Percentiles rank a stretch among this genome's conserved stretches.
phyloP scores from a whole-genome alignment of 2,113 vertebrate species.

The Carassius auratus region DNA sequence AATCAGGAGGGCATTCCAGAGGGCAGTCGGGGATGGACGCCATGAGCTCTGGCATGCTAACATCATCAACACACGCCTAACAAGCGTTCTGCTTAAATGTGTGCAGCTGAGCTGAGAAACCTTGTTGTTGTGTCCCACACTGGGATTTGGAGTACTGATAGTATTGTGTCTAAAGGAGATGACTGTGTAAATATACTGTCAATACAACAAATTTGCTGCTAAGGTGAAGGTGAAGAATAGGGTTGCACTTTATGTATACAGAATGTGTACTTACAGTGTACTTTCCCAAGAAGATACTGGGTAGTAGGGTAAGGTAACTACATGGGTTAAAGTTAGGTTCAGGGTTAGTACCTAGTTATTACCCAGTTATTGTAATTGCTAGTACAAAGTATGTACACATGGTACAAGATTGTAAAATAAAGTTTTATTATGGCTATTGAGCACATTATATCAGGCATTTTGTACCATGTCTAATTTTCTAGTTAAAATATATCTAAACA shows the following conservation, averaged over 20 bases:
- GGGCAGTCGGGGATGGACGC: constrained; percentile 45
- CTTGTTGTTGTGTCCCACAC: neutral
- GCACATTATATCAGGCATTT: neutral
- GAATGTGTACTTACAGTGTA: no score
- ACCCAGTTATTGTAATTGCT: neutral
- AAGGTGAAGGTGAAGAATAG: neutral
- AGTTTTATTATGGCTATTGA: neutral
- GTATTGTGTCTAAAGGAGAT: neutral
- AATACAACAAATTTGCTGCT: neutral
- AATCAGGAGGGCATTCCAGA: constrained; percentile 73
- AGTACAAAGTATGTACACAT: neutral
- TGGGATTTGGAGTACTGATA: neutral
- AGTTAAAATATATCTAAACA: neutral
- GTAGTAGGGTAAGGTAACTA: neutral
- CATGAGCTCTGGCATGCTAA: constrained; percentile 18
- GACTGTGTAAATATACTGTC: neutral
- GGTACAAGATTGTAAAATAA: neutral
- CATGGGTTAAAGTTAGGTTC: neutral
- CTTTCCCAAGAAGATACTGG: neutral
- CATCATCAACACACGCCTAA: constrained; percentile 38
- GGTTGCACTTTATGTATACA: neutral
- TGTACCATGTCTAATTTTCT: neutral
- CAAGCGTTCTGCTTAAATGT: constrained; percentile 34
- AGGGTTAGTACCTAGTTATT: neutral
- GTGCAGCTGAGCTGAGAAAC: neutral